Evolutionary conservation across 2,113 vertebrate species (phyloP).

Genomic region (Forbesichthys agassizii): DNA sequence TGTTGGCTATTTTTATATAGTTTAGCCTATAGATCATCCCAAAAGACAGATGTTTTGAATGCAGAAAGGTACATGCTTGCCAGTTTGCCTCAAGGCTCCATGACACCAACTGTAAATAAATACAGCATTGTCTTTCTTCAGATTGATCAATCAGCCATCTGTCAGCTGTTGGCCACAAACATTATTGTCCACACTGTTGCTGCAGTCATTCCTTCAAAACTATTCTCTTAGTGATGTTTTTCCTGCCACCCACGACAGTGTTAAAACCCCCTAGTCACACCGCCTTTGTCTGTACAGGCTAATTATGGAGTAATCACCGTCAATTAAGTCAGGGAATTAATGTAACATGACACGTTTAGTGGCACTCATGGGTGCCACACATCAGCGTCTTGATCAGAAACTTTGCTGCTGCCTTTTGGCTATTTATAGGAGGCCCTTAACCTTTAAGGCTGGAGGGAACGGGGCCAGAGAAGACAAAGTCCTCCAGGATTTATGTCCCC

Average conservation of each 20-base stretch:
- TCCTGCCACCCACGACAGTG: slow-evolving; percentile 6
- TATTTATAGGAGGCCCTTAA: slow-evolving; percentile 66
- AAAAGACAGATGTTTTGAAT: too few species aligned
- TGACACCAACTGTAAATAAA: too few species aligned
- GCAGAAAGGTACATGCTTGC: too few species aligned
- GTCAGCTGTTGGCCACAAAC: too few species aligned
- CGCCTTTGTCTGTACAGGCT: slow-evolving; percentile 58
- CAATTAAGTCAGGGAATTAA: slow-evolving; percentile 63
- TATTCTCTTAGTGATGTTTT: slow-evolving; percentile 14
- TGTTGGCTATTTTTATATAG: too few species aligned
- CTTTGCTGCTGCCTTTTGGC: slow-evolving; percentile 56
- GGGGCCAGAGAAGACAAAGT: slow-evolving; percentile 43
- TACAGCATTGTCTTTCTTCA: too few species aligned
- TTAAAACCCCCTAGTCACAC: slow-evolving; percentile 33
- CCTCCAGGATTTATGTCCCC: slow-evolving; percentile 57
- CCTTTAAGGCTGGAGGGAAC: slow-evolving; percentile 55
- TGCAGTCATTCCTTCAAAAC: not conserved
- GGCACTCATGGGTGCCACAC: slow-evolving; percentile 43
- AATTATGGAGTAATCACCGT: slow-evolving; percentile 68
- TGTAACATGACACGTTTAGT: slow-evolving; percentile 62
- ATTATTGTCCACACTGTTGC: too few species aligned
- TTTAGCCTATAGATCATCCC: too few species aligned
- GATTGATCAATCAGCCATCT: too few species aligned
- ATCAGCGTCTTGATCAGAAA: slow-evolving; percentile 58
- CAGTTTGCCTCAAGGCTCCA: too few species aligned